These are phyloP conservation scores for Drosophila sucinea DNA, from an alignment of 1,140 invertebrate species.

Conservation along the genomic window DNA sequence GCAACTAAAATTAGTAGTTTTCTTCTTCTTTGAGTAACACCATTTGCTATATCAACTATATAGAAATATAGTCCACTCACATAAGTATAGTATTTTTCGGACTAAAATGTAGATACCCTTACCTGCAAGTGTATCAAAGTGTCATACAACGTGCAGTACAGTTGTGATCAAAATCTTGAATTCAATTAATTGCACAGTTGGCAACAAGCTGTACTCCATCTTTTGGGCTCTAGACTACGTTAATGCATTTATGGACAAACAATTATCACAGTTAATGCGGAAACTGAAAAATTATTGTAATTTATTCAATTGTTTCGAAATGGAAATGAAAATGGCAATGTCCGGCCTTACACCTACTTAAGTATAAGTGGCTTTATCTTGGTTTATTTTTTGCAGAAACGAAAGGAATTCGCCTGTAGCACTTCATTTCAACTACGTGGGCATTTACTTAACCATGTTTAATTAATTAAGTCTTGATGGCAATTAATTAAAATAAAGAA, in stretches of 20 bases:
- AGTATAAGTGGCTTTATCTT: slow-evolving; percentile 2
- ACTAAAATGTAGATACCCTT: not conserved
- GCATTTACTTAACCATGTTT: slow-evolving; percentile 1
- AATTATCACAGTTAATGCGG: slow-evolving; percentile 2
- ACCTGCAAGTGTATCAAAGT: not conserved
- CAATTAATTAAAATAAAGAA: slow-evolving; percentile 15
- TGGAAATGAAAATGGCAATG: slow-evolving; percentile 6
- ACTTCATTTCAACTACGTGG: not conserved
- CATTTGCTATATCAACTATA: too few relatives aligned
- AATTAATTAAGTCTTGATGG: slow-evolving; percentile 1
- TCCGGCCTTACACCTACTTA: slow-evolving; percentile 5
- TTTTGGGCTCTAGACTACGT: not conserved
- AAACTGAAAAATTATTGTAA: slow-evolving; percentile 15
- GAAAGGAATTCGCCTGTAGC: not conserved
- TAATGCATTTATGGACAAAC: not conserved
- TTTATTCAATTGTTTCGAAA: not conserved
- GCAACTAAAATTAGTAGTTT: not conserved
- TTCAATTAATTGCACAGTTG: not conserved
- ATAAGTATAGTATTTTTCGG: too few relatives aligned
- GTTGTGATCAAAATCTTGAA: not conserved
- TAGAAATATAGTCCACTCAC: too few relatives aligned
- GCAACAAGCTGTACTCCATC: not conserved
- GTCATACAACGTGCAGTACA: not conserved
- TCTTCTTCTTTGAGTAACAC: not conserved
- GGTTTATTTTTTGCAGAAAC: slow-evolving; percentile 10